phyloP scores from a whole-genome alignment of 2,113 vertebrate species.

The Centrocercus urophasianus region DNA sequence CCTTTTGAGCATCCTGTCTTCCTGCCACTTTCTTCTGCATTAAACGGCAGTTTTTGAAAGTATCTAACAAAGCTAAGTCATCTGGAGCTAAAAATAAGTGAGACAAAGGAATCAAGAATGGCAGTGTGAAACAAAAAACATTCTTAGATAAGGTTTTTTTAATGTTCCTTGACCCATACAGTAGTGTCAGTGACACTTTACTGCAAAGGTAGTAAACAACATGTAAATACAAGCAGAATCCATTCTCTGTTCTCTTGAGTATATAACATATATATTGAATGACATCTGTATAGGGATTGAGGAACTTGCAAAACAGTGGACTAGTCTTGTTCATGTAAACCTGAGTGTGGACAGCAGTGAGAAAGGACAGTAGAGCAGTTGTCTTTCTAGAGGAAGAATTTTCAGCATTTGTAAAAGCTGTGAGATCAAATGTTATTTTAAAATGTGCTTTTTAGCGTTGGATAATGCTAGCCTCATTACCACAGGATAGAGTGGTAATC shows the following conservation, averaged over 20 bases:
- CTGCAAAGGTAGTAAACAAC: neutral
- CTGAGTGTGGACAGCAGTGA: neutral
- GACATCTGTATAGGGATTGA: neutral
- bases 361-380: neutral
- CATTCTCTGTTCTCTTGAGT: neutral
- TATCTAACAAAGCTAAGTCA: conserved; percentile 5
- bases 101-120: neutral
- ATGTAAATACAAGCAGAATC: neutral
- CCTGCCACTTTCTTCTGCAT: neutral
- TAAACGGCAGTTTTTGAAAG: conserved; percentile 10
- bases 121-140: neutral
- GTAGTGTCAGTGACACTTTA: neutral
- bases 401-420: neutral
- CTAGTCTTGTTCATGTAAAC: neutral
- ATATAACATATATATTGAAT: neutral
- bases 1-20: neutral
- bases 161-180: neutral
- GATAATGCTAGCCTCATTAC: neutral
- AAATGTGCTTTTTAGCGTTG: neutral
- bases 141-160: neutral
- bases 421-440: neutral
- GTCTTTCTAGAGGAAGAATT: neutral
- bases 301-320: neutral
- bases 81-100: conserved; percentile 21
- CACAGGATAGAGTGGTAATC: neutral